phyloP scores from a whole-genome alignment of 1,140 invertebrate genomes.

The Colletes latitarsis region DNA sequence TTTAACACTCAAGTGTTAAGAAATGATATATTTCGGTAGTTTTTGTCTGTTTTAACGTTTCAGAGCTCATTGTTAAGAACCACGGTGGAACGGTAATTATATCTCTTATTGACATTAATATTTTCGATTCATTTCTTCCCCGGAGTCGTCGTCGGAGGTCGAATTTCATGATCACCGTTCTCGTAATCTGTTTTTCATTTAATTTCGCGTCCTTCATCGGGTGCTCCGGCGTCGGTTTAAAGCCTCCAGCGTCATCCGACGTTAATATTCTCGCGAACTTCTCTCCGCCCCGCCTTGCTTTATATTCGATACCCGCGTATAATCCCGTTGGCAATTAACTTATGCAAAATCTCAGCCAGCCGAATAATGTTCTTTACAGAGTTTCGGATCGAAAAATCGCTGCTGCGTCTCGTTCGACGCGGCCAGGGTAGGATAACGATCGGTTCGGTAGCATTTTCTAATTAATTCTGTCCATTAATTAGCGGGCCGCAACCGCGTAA shows the following conservation, averaged over 20 bases:
- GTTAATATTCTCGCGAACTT: constrained; percentile 1
- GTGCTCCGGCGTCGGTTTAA: not conserved
- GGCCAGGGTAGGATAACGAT: constrained; percentile 7
- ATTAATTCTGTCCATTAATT: constrained; percentile 39
- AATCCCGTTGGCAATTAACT: constrained; percentile 43
- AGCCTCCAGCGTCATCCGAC: not conserved
- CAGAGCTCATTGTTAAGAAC: no score
- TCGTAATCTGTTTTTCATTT: constrained; percentile 20
- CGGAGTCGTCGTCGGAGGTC: not conserved
- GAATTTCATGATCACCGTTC: not conserved
- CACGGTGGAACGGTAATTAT: no score
- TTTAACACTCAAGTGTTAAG: no score
- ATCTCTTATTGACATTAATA: no score
- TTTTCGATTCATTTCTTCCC: no score
- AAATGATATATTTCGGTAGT: no score
- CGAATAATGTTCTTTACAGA: constrained; percentile 19
- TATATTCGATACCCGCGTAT: not conserved
- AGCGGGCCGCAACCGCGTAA: constrained; percentile 4
- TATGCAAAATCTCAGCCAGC: constrained; percentile 36
- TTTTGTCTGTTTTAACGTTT: no score
- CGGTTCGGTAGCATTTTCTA: not conserved
- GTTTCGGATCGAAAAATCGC: constrained; percentile 13
- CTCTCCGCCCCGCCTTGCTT: not conserved
- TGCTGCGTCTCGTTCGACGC: not conserved
- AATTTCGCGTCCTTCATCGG: not conserved